Base-by-base conservation (phyloP, 1,140 invertebrate genomes). In the Lasioglossum baleicum region DNA sequence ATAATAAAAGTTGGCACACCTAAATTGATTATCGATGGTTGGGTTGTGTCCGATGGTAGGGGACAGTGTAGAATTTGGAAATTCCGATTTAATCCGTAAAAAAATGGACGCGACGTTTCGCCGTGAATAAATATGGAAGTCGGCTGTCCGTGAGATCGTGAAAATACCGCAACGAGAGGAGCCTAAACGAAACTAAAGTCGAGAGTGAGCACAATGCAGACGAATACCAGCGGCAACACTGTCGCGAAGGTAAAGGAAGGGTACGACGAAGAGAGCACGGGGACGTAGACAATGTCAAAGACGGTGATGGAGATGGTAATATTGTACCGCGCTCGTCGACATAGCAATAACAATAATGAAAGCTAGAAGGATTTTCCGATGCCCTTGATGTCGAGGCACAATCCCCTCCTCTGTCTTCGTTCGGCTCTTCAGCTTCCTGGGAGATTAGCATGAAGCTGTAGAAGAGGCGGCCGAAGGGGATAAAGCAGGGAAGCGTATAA, bases 271-370 rank as follows among this genome's bases (percentile, higher is more conserved):
- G 11, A 44, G 44, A 64, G 53, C 13, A 56, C n/a, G 26, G 73
- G 73, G 66, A 51, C 56, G 77, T 13, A 40, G 42, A 80, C 71
- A 82, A 87, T 42, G 53, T 68, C 71, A 80, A 78, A 58, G 69
- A 75, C 70, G 48, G 31, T 56, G 72, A 81, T 31, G 82, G 44
- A 58, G 78, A 80, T 75, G 78, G 72, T 80, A 75, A 74, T 74
- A 74, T 80, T 80, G 78, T 75, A 80, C 65, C 73, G 48, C 48
- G 63, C 64, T 80, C 71, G 75, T 82, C 83, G 70, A 84, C 83
- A 84, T 76, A 75, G 81, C 87, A 88, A 89, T 89, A 90, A 89
- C 83, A 89, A 89, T 90, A 90, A 90, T 89, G 88, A 89, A 88
- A 87, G 84, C 81, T 88, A 67, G 84, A 89, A 89, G 85, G 86